Conservation (phyloP, 2,113 vertebrate genomes). For the Morone chrysops region DNA sequence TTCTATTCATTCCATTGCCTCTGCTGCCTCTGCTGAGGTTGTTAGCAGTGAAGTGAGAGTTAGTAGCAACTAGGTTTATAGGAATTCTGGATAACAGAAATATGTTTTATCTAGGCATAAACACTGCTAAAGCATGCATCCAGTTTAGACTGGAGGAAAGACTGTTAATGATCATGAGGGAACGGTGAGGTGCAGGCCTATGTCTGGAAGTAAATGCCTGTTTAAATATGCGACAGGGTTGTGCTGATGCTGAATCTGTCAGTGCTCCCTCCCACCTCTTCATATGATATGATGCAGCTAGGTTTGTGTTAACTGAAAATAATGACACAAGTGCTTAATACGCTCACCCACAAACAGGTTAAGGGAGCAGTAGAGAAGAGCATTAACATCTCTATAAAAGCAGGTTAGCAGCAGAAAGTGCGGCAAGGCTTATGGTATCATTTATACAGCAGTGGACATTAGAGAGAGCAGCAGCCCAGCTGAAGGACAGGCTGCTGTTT, state of each 20-base stretch:
- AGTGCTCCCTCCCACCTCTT: not conserved
- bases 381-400: constrained; percentile 24
- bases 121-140: not conserved
- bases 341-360: constrained; percentile 12
- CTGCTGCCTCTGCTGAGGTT: not conserved
- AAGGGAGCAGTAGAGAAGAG: constrained; percentile 1
- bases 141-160: not conserved
- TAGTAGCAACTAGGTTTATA: not conserved
- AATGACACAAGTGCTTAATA: not conserved
- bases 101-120: not conserved
- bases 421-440: constrained; percentile 32
- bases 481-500: constrained; percentile 57
- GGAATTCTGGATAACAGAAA: not conserved
- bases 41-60: not conserved
- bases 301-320: not conserved
- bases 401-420: constrained; percentile 35
- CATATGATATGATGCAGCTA: not conserved
- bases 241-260: not conserved
- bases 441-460: constrained; percentile 32
- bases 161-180: not conserved
- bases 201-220: not conserved
- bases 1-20: not conserved
- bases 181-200: not conserved
- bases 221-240: not conserved
- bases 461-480: constrained; percentile 25